Conservation (phyloP, 2,113 vertebrate genomes). For the Pygoscelis antarcticus region DNA sequence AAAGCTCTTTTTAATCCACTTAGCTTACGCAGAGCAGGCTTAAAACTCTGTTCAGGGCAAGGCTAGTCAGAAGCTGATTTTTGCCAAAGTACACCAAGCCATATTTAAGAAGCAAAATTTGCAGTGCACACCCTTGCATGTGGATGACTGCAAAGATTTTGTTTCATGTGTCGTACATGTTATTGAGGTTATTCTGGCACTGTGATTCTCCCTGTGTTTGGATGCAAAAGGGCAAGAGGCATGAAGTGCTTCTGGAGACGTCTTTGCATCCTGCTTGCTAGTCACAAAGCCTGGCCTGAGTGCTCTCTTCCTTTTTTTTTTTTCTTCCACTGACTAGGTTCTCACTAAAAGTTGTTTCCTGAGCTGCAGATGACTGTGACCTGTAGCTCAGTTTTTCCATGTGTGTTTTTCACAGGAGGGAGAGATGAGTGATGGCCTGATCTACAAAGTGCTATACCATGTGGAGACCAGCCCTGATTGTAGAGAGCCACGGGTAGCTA, state of each 20-base stretch:
- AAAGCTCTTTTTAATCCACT: background rate
- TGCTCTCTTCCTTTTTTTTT: no score
- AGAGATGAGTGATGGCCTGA: background rate
- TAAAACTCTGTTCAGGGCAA: background rate
- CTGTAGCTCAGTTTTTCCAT: background rate
- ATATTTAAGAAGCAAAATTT: background rate
- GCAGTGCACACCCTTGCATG: accelerated
- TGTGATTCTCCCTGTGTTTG: background rate
- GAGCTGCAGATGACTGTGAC: background rate
- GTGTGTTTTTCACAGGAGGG: background rate
- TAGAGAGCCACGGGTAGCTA: no score
- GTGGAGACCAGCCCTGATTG: accelerated
- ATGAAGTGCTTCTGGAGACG: background rate
- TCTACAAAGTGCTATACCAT: accelerated
- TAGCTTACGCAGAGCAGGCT: background rate
- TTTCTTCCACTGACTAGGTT: background rate
- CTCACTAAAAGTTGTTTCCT: background rate
- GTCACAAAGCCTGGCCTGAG: background rate
- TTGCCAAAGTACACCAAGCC: background rate
- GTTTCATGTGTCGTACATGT: accelerated
- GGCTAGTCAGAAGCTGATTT: background rate
- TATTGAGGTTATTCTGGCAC: background rate
- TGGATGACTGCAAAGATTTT: background rate
- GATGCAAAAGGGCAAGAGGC: background rate
- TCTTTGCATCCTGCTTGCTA: background rate